These are phyloP conservation scores for Sebastes iracundus DNA, from an alignment of 2,797 vertebrate species.

Conservation along the genomic window DNA sequence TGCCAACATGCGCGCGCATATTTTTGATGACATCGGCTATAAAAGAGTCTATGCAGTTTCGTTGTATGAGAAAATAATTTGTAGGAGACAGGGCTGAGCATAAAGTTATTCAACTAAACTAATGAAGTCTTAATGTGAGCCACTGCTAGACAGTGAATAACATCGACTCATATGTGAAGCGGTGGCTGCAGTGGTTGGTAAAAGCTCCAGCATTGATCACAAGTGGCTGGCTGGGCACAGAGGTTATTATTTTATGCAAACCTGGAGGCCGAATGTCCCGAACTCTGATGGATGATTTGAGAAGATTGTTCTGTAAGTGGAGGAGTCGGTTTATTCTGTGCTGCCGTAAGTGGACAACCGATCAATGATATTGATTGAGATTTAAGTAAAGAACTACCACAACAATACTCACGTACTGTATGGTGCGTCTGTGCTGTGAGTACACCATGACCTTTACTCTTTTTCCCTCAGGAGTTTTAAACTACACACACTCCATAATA, in stretches of 20 bases:
- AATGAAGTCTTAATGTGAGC: background rate
- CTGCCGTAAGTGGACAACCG: constrained; percentile 13
- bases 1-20: no score
- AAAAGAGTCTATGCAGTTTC: no score
- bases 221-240: background rate
- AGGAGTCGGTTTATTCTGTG: background rate
- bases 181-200: constrained; percentile 4
- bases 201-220: constrained; percentile 49
- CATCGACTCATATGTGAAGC: background rate
- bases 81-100: background rate
- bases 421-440: background rate
- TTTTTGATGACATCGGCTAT: no score
- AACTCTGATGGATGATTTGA: background rate
- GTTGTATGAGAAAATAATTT: no score
- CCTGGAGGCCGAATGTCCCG: background rate
- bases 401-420: background rate
- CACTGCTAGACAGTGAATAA: background rate
- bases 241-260: constrained; percentile 13
- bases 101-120: background rate
- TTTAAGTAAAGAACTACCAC: background rate
- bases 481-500: background rate
- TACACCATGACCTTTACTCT: background rate
- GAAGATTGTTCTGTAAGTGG: background rate
- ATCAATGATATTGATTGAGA: constrained; percentile 28
- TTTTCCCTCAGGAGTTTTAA: background rate